These are phyloP conservation scores for Odontocolon sp. DNA, from an alignment of 2,888 invertebrate species.

Conservation along the genomic window DNA sequence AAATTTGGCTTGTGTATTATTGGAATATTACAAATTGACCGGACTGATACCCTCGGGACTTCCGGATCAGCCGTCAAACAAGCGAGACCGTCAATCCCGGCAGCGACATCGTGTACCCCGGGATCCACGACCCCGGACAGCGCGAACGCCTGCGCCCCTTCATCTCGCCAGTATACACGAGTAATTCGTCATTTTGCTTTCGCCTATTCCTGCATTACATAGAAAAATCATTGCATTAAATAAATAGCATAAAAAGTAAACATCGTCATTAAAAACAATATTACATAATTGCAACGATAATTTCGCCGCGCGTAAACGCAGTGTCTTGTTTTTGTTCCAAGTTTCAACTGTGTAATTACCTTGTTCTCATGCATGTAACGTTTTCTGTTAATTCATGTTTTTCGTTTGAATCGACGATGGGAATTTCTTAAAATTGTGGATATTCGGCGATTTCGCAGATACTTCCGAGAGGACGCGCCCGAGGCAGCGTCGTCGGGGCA, in stretches of 20 bases:
- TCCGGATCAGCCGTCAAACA: constrained; percentile 77
- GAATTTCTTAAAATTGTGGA: background rate
- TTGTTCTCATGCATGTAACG: background rate
- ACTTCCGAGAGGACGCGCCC: constrained; percentile 72
- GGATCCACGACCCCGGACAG: constrained; percentile 75
- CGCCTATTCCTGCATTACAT: too few species aligned
- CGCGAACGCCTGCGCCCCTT: constrained; percentile 77
- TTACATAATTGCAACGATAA: too few species aligned
- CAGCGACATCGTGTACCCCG: constrained; percentile 73
- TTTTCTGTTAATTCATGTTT: background rate
- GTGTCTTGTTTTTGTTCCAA: too few species aligned
- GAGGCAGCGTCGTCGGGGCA: constrained; percentile 65
- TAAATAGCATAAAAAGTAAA: too few species aligned
- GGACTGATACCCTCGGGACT: constrained; percentile 84
- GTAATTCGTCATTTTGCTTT: constrained; percentile 64
- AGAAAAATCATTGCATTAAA: too few species aligned
- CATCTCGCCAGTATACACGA: constrained; percentile 79
- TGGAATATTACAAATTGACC: constrained; percentile 90
- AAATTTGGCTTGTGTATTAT: constrained; percentile 88
- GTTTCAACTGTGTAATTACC: too few species aligned
- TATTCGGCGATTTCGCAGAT: constrained; percentile 65
- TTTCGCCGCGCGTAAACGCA: too few species aligned
- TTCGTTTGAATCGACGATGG: background rate
- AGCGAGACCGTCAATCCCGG: constrained; percentile 76
- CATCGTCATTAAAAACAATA: too few species aligned